phyloP scores from a whole-genome alignment of 2,797 vertebrate species.

The Anolis apletophallus region DNA sequence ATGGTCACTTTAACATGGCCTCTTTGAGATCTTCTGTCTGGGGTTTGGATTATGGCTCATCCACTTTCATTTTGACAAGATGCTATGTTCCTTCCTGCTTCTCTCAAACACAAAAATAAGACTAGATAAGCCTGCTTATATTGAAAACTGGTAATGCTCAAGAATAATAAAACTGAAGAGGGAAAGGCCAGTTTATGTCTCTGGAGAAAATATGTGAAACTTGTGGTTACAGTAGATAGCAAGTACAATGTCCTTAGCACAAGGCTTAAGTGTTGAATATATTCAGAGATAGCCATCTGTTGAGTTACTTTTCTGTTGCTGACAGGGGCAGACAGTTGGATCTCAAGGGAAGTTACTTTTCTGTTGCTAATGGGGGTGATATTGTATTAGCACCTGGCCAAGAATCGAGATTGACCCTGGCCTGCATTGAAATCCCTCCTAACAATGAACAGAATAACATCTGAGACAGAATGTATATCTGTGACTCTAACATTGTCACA shows the following conservation, averaged over 20 bases:
- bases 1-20: slow-evolving; percentile 14
- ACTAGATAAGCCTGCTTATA: slow-evolving; percentile 33
- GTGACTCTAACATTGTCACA: no score
- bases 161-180: slow-evolving; percentile 7
- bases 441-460: no score
- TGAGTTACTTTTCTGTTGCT: no score
- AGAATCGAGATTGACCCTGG: no score
- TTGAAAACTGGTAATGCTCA: slow-evolving; percentile 25
- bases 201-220: slow-evolving; percentile 45
- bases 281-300: no score
- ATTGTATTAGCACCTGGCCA: no score
- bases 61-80: slow-evolving; percentile 22
- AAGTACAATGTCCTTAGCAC: background rate
- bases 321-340: no score
- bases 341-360: no score
- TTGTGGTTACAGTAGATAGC: background rate
- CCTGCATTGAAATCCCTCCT: no score
- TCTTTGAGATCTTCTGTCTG: slow-evolving; percentile 17
- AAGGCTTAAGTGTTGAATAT: background rate
- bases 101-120: slow-evolving; percentile 28
- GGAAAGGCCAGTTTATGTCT: background rate
- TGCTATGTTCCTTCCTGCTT: background rate
- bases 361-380: no score
- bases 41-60: slow-evolving; percentile 37
- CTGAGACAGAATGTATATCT: no score